Evolutionary conservation across 2,888 invertebrate genomes (phyloP).

Genomic region (Strigamia transsilvanica): DNA sequence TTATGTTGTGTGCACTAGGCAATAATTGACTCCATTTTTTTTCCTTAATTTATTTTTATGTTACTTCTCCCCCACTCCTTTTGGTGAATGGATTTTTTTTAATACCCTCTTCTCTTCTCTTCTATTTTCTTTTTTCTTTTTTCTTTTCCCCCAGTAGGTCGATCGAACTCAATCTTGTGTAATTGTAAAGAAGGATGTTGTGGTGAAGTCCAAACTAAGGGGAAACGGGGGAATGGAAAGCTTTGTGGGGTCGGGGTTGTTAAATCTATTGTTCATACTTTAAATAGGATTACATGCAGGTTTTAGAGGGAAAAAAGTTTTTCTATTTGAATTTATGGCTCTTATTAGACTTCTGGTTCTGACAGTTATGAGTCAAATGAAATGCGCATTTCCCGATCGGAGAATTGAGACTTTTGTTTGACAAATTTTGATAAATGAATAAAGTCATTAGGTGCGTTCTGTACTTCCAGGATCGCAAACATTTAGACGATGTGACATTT

Average conservation of each 20-base stretch:
- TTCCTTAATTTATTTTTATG: slow-evolving; percentile 41
- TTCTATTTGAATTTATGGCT: slow-evolving; percentile 6
- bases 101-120: not conserved
- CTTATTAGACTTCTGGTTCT: not conserved
- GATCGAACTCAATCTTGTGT: slow-evolving; percentile 46
- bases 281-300: slow-evolving; percentile 18
- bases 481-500: too few relatives aligned
- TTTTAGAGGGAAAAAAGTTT: not conserved
- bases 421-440: not conserved
- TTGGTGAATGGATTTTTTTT: not conserved
- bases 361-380: not conserved
- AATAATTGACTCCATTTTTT: slow-evolving; percentile 48
- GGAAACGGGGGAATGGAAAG: not conserved
- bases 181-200: slow-evolving; percentile 46
- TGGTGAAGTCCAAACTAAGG: slow-evolving; percentile 7
- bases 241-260: slow-evolving; percentile 4
- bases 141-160: not conserved
- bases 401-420: not conserved
- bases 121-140: not conserved
- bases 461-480: too few relatives aligned
- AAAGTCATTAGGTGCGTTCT: too few relatives aligned
- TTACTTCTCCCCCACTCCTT: not conserved
- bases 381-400: not conserved
- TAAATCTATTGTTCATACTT: slow-evolving; percentile 25
- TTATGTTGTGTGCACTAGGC: slow-evolving; percentile 47